Base-by-base conservation (phyloP, 2,888 invertebrate genomes). In the Sinodicranocentrus sp. region DNA sequence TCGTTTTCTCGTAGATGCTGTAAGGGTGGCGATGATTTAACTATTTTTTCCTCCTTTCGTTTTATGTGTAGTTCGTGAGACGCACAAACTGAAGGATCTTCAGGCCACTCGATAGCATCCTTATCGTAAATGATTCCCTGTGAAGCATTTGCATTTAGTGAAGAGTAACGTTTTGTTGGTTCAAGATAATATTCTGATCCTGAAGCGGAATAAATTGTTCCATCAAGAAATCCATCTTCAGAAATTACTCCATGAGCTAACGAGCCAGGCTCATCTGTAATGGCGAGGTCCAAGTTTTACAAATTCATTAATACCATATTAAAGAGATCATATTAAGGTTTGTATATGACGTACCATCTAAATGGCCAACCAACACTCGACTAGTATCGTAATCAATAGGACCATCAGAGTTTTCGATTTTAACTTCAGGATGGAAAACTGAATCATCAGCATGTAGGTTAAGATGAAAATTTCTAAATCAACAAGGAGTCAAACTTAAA, bases 141-240 rank as follows among this genome's bases (percentile, higher is more conserved):
- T 91, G 95, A 93, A 82, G 91, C 89, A 61, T 86, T 84, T 48
- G 70, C 52, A 59, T 84, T 72, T 17, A 73, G 15, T n/a, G 68
- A 61, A n/a, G 84, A 71, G 70, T 86, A 86, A 57, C 86, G 93
- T 88, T 93, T 93, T 79, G 95, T 92, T 6, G 95, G 95, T 91
- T 97, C 97, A 88, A 97, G 93, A 91, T 96, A 96, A 91, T 94
- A 96, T 89, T 89, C 89, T 52, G 96, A 95, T 89, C 95, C 95
- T 71, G 93, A 92, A 79, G 92, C 92, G 71, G 96, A 95, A 91
- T 94, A 93, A 90, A 98, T 94, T 76, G 95, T 95, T 73, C 97
- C 98, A 90, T 98, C 97, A 91, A 98, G 96, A 82, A 96, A 92
- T 79, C 97, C 97, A 84, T 96, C 95, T 82, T 93, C 93, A 84